Percentiles rank a stretch among this genome's conserved stretches.
Conservation (phyloP, 1,140 invertebrate genomes). For the Acromyrmex echinatior region DNA sequence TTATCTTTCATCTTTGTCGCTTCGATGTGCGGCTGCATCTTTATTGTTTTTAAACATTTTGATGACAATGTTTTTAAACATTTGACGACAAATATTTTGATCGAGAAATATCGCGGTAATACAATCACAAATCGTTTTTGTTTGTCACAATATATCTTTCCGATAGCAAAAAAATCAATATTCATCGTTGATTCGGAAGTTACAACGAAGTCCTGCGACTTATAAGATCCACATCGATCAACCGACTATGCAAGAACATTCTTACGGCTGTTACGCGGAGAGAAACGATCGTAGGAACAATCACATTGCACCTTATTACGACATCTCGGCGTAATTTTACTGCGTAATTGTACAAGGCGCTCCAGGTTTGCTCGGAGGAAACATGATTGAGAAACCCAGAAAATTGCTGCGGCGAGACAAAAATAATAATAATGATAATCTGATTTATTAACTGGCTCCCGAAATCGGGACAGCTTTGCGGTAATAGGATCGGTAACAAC, state of each 20-base stretch:
- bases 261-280: constrained; percentile 15
- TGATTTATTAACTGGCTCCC: constrained; percentile 57
- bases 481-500: constrained; percentile 33
- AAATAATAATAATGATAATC: constrained; percentile 47
- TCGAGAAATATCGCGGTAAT: constrained; percentile 4
- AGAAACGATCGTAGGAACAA: constrained; percentile 50
- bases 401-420: not conserved
- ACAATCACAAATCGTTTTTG: constrained; percentile 25
- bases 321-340: constrained; percentile 11
- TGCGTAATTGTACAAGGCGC: constrained; percentile 13
- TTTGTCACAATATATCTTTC: constrained; percentile 11
- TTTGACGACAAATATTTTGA: constrained; percentile 14
- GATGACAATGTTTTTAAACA: not conserved
- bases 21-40: not conserved
- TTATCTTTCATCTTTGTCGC: not conserved
- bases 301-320: constrained; percentile 7
- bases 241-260: constrained; percentile 12
- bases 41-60: not conserved
- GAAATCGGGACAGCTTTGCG: constrained; percentile 34
- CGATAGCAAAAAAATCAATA: not conserved
- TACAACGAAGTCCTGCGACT: constrained; percentile 54
- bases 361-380: not conserved
- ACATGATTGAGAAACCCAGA: constrained; percentile 17
- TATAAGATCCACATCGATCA: constrained; percentile 16
- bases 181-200: not conserved